Percentiles rank a stretch among this genome's conserved stretches.
Conservation (phyloP, 2,888 invertebrate genomes). For the Calliopum simillimum region DNA sequence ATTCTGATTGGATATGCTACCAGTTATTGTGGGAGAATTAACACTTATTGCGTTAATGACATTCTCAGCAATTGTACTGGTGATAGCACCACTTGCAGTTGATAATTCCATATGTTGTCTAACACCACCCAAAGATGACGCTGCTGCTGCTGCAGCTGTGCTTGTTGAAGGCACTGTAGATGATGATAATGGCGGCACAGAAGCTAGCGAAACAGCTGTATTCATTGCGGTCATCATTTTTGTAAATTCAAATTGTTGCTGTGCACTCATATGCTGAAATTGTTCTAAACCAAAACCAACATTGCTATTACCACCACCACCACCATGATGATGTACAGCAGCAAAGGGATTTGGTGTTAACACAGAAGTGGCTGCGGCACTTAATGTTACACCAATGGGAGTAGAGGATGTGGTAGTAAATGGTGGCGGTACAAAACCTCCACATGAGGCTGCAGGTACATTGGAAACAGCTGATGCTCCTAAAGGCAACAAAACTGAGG, state of each 20-base stretch:
- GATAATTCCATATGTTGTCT: constrained; percentile 9
- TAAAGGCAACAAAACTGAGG: constrained; percentile 32
- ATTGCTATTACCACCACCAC: constrained; percentile 40
- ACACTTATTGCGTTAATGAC: constrained; percentile 58
- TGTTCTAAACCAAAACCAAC: constrained; percentile 50
- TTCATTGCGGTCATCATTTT: constrained; percentile 59
- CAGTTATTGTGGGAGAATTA: constrained; percentile 39
- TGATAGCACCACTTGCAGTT: constrained; percentile 55
- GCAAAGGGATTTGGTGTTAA: constrained; percentile 60
- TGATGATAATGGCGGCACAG: background rate
- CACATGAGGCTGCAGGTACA: constrained; percentile 57
- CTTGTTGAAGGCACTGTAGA: constrained; percentile 28
- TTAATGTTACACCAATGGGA: constrained; percentile 41
- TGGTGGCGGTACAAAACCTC: constrained; percentile 57
- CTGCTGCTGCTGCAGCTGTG: constrained; percentile 33
- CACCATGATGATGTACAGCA: constrained; percentile 42
- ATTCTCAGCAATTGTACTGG: constrained; percentile 60
- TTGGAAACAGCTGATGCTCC: constrained; percentile 48
- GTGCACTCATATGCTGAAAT: constrained; percentile 51
- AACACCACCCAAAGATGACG: background rate
- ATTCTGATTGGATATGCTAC: constrained; percentile 25
- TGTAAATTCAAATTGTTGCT: constrained; percentile 57
- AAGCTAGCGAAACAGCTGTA: constrained; percentile 2
- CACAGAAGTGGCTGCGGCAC: constrained; percentile 51
- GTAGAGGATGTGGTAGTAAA: constrained; percentile 47